These are phyloP conservation scores for Pelochelys cantorii DNA, from an alignment of 2,797 vertebrate genomes.

Conservation along the genomic window DNA sequence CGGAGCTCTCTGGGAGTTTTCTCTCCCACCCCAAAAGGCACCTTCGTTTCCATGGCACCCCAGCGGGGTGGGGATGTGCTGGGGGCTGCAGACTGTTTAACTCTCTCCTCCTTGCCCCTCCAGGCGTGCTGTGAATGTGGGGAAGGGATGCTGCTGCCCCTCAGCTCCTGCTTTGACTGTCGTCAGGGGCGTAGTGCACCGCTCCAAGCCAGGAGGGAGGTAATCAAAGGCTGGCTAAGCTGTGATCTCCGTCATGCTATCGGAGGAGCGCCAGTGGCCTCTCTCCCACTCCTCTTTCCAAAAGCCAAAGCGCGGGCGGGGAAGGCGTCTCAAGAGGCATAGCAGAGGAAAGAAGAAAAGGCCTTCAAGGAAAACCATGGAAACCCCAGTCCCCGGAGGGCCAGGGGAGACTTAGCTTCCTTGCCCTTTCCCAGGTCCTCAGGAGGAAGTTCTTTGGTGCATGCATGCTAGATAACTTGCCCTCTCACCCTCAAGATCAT, in stretches of 20 bases:
- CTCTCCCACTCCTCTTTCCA: not conserved
- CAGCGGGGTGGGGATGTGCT: not conserved
- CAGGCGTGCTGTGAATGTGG: not conserved
- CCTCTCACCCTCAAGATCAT: not conserved
- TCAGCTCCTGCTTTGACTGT: fast-evolving
- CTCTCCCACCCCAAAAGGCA: not conserved
- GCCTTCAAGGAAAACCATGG: not conserved
- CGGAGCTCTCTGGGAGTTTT: not conserved
- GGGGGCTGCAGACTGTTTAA: not conserved
- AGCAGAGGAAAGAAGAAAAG: not conserved
- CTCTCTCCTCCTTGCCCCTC: not conserved
- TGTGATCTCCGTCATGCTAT: not conserved
- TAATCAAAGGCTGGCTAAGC: not conserved
- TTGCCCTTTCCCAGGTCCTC: not conserved
- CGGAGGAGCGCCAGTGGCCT: not conserved
- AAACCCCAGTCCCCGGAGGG: not conserved
- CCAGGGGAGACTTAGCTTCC: not conserved
- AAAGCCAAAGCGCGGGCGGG: not conserved
- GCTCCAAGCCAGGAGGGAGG: not conserved
- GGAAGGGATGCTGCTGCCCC: not conserved
- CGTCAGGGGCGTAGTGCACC: not conserved
- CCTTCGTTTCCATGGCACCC: not conserved
- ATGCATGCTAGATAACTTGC: not conserved
- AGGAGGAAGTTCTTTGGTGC: not conserved
- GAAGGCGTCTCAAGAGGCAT: not conserved